Evolutionary conservation across 2,113 vertebrate species (phyloP).

Genomic region (Suricata suricatta): DNA sequence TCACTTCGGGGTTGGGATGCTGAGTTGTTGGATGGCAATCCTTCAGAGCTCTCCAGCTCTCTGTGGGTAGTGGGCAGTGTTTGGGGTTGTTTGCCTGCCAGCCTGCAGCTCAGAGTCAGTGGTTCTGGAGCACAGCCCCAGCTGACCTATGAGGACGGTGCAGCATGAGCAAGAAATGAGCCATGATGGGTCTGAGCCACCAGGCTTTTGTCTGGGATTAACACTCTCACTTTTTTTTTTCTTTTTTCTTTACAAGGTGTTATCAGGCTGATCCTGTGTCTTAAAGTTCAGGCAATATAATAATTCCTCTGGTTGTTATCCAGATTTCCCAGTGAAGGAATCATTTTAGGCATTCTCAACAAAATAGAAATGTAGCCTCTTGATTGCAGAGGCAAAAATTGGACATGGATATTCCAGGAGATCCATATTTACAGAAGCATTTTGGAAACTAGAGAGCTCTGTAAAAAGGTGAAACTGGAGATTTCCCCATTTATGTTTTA

Average conservation of each 20-base stretch:
- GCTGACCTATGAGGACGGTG: neutral
- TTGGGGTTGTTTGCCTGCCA: neutral
- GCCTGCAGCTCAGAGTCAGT: neutral
- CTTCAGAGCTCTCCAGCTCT: neutral
- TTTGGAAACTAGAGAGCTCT: slow-evolving; percentile 18
- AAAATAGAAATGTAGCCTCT: neutral
- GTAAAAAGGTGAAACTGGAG: neutral
- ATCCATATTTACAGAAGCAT: neutral
- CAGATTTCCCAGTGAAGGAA: neutral
- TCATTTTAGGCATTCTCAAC: neutral
- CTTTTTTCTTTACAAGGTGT: neutral
- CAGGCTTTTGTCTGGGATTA: neutral
- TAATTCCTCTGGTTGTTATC: neutral
- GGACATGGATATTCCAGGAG: neutral
- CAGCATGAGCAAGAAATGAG: neutral
- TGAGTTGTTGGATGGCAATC: neutral
- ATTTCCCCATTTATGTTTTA: neutral
- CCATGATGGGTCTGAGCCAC: neutral
- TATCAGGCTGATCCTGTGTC: neutral
- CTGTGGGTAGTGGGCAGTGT: neutral
- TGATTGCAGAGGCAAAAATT: neutral
- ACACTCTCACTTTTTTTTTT: neutral
- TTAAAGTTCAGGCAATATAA: neutral
- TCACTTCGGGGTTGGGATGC: neutral
- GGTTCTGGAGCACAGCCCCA: neutral